Conservation (phyloP, 2,113 vertebrate genomes). For the Silurus meridionalis region DNA sequence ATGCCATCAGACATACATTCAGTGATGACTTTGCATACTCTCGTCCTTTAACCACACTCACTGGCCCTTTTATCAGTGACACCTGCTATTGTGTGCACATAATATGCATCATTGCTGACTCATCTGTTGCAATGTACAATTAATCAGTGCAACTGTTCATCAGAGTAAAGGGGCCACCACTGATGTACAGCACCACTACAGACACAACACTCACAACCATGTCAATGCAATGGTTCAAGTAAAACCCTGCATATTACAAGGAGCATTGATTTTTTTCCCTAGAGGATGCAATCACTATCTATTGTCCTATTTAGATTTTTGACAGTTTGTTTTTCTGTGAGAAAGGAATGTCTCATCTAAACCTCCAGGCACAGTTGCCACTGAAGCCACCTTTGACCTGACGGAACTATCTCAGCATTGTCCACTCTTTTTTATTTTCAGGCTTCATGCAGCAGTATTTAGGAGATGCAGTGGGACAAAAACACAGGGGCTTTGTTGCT, state of each 20-base stretch:
- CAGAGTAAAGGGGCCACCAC: neutral
- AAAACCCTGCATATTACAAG: neutral
- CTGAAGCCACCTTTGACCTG: conserved; percentile 44
- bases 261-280: neutral
- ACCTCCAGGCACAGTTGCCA: conserved; percentile 34
- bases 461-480: conserved; percentile 1
- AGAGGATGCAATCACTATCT: neutral
- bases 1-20: neutral
- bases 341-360: conserved; percentile 8
- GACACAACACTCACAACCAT: neutral
- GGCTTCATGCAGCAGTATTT: neutral
- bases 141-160: neutral
- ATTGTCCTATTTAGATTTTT: neutral
- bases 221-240: neutral
- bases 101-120: neutral
- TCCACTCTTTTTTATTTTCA: neutral
- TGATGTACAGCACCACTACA: neutral
- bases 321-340: conserved; percentile 5
- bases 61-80: neutral
- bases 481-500: conserved; percentile 42
- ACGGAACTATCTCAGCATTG: neutral
- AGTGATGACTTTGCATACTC: neutral
- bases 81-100: neutral
- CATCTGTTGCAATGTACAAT: neutral
- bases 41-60: no score